A percentile compares a stretch with the other conserved stretches of the same genome.
These are phyloP conservation scores for Cryptomyrus ogoouensis DNA, from an alignment of 2,113 vertebrate genomes.

Conservation along the genomic window DNA sequence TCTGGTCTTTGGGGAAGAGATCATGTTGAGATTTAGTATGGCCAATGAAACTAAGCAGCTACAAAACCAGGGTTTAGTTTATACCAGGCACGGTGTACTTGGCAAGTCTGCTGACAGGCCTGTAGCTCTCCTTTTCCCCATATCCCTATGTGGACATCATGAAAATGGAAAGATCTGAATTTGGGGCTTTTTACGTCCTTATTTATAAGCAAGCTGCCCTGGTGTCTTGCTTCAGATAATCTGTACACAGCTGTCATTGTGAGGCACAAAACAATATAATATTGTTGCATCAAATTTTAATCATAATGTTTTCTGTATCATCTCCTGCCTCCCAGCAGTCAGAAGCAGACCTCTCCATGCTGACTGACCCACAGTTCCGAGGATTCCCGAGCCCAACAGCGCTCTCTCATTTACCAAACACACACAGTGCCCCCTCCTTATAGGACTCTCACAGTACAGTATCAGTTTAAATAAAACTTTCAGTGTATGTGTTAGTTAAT, in stretches of 20 bases:
- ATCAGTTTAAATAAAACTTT: neutral
- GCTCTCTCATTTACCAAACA: constrained; percentile 52
- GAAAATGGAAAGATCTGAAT: neutral
- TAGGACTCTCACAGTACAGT: neutral
- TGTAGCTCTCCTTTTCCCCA: neutral
- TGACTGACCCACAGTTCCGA: constrained; percentile 56
- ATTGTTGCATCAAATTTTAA: neutral
- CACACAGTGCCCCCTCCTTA: neutral
- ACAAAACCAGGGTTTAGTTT: neutral
- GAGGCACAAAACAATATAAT: neutral
- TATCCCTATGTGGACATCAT: neutral
- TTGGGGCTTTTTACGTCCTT: neutral
- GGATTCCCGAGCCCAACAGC: constrained; percentile 62
- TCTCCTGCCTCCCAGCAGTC: constrained; percentile 37
- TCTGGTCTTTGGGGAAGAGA: neutral
- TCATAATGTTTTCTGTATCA: constrained; percentile 7
- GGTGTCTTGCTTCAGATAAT: neutral
- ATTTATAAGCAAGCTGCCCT: neutral
- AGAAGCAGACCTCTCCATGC: constrained; percentile 51
- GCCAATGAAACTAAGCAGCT: neutral
- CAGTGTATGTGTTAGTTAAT: neutral
- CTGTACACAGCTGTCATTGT: neutral
- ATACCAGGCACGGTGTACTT: neutral
- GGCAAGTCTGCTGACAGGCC: neutral
- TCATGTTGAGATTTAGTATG: neutral